These are phyloP conservation scores for Echiichthys vipera DNA, from an alignment of 2,797 vertebrate genomes.

Conservation along the genomic window DNA sequence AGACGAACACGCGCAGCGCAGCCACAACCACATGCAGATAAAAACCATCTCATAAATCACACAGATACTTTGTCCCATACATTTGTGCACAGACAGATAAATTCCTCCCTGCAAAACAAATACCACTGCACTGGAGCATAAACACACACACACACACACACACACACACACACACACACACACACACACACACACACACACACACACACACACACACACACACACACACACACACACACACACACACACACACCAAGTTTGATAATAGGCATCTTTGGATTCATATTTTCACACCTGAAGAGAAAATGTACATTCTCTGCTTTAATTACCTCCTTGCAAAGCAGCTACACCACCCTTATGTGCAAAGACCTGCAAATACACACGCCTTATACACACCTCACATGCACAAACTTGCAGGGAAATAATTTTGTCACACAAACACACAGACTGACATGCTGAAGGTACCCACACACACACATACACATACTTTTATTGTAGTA, in stretches of 20 bases:
- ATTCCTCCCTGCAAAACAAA: constrained; percentile 56
- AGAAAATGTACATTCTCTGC: too few relatives aligned
- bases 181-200: too few relatives aligned
- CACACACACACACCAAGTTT: too few relatives aligned
- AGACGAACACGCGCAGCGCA: too few relatives aligned
- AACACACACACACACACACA: constrained; percentile 26
- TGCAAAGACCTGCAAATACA: constrained; percentile 18
- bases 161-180: too few relatives aligned
- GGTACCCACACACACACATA: background rate
- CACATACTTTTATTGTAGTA: constrained; percentile 35
- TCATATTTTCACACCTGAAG: too few relatives aligned
- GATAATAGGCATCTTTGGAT: too few relatives aligned
- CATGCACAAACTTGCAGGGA: constrained; percentile 9
- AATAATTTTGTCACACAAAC: constrained; percentile 29
- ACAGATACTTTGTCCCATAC: constrained; percentile 37
- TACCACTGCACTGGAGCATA: constrained; percentile 23
- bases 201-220: too few relatives aligned
- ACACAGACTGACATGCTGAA: background rate
- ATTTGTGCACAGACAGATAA: constrained; percentile 48
- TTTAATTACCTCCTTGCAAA: constrained; percentile 40
- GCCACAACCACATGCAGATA: constrained; percentile 56
- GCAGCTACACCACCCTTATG: constrained; percentile 2
- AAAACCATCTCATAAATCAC: constrained; percentile 70
- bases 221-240: too few relatives aligned
- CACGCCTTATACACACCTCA: constrained; percentile 17